phyloP scores from a whole-genome alignment of 1,140 invertebrate genomes.

The Penaeus vannamei region DNA sequence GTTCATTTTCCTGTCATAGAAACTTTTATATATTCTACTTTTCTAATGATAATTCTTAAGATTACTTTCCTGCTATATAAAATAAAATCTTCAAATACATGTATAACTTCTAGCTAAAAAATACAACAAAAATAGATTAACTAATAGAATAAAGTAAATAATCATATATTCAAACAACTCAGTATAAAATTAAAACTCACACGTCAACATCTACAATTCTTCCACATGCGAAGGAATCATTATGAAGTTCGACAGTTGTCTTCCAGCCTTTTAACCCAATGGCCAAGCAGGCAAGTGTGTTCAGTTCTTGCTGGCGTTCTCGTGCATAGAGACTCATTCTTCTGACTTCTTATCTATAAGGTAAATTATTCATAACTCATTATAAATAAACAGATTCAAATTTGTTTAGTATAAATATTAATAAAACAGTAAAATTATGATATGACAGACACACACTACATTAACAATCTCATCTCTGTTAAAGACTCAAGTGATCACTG shows the following conservation, averaged over 20 bases:
- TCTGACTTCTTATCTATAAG: too few species aligned
- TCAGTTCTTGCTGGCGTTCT: slow-evolving; percentile 49
- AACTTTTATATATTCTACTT: neutral
- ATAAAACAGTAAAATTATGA: too few species aligned
- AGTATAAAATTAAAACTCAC: slow-evolving; percentile 25
- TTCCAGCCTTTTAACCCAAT: slow-evolving; percentile 51
- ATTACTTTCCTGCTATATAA: too few species aligned
- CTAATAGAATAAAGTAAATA: neutral
- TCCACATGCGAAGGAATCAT: slow-evolving; percentile 56
- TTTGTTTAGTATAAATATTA: too few species aligned
- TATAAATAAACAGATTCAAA: too few species aligned
- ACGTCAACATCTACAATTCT: slow-evolving; percentile 44
- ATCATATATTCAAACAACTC: neutral
- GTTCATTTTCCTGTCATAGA: slow-evolving; percentile 63
- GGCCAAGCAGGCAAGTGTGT: slow-evolving; percentile 59
- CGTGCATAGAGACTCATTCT: slow-evolving; percentile 45
- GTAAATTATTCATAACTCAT: too few species aligned
- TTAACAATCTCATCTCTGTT: too few species aligned
- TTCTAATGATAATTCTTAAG: neutral
- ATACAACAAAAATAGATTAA: neutral
- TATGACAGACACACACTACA: too few species aligned
- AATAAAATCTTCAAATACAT: neutral
- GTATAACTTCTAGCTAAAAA: neutral
- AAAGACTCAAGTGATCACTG: too few species aligned
- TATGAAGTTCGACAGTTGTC: slow-evolving; percentile 62